These are phyloP conservation scores for Adelosebastes latens DNA, from an alignment of 2,797 vertebrate species.

Conservation along the genomic window DNA sequence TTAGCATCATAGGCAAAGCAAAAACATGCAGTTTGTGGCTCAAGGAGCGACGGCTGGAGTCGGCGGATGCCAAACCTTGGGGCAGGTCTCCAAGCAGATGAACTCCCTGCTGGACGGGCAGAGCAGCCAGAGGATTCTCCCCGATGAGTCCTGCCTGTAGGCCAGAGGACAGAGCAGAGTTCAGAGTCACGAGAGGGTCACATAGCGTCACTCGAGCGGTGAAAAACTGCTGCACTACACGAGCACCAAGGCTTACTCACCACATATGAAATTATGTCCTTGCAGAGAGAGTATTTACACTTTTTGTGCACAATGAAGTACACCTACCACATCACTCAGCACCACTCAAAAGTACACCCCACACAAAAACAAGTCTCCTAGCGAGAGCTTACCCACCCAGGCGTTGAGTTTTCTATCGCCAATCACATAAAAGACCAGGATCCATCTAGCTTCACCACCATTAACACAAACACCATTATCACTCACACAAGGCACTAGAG, in stretches of 20 bases:
- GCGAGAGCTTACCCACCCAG: slow-evolving; percentile 50
- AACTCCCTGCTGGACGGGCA: slow-evolving; percentile 83
- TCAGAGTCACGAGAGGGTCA: slow-evolving; percentile 59
- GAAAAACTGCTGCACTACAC: not conserved
- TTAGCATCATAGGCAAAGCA: slow-evolving; percentile 18
- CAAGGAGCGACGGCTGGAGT: slow-evolving; percentile 25
- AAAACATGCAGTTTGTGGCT: slow-evolving; percentile 32
- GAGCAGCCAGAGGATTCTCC: slow-evolving; percentile 86
- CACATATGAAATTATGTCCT: slow-evolving; percentile 23
- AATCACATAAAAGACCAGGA: slow-evolving; percentile 15
- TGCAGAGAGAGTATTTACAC: slow-evolving; percentile 34
- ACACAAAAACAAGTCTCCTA: slow-evolving; percentile 29
- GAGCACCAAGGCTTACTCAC: slow-evolving; percentile 51
- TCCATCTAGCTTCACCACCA: slow-evolving; percentile 16
- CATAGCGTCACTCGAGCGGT: not conserved
- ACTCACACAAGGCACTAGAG: slow-evolving; percentile 83
- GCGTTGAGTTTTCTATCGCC: slow-evolving; percentile 4
- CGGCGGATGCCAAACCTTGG: slow-evolving; percentile 80
- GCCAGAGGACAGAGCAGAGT: slow-evolving; percentile 38
- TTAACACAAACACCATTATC: slow-evolving; percentile 64
- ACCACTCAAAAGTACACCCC: slow-evolving; percentile 44
- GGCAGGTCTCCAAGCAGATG: slow-evolving; percentile 87
- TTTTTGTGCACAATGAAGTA: slow-evolving; percentile 26
- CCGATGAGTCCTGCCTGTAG: slow-evolving; percentile 89
- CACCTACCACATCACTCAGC: slow-evolving; percentile 54